These are phyloP conservation scores for Turnix velox DNA, from an alignment of 2,113 vertebrate genomes.

Conservation along the genomic window DNA sequence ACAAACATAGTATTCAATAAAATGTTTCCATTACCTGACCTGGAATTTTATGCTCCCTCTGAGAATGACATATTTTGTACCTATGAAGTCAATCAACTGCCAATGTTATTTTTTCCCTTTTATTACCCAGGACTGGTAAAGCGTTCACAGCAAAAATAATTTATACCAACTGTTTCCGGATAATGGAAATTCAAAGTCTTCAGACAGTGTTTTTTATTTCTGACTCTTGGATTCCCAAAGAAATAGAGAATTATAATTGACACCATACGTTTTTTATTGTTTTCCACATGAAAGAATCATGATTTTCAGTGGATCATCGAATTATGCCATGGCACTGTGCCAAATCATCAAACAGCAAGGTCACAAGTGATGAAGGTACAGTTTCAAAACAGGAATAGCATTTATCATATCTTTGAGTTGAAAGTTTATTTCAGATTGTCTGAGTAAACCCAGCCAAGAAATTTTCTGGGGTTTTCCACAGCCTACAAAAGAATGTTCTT, in stretches of 20 bases:
- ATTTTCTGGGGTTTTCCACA: slow-evolving; percentile 7
- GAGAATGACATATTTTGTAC: slow-evolving; percentile 30
- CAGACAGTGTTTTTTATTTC: slow-evolving; percentile 32
- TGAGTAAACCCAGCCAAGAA: slow-evolving; percentile 3
- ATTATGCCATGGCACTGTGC: not conserved
- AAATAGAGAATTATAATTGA: slow-evolving; percentile 2
- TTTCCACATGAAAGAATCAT: slow-evolving; percentile 49
- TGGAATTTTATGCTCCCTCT: slow-evolving; percentile 9
- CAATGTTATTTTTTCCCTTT: slow-evolving; percentile 37
- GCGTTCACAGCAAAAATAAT: slow-evolving; percentile 50
- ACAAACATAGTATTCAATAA: not conserved
- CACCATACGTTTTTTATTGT: slow-evolving; percentile 45
- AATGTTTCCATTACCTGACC: not conserved
- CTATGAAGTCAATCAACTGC: slow-evolving; percentile 40
- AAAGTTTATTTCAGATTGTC: not conserved
- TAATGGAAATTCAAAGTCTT: slow-evolving; percentile 36
- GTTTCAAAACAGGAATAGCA: not conserved
- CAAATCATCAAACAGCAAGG: slow-evolving; percentile 1
- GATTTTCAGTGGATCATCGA: not conserved
- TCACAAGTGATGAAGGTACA: not conserved
- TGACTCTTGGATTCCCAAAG: slow-evolving; percentile 20
- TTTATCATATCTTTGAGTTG: not conserved
- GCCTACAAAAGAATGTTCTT: not conserved
- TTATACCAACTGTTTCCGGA: slow-evolving; percentile 56
- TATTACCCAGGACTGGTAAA: slow-evolving; percentile 26